A percentile compares a stretch with the other conserved stretches of the same genome.
Evolutionary conservation across 2,888 invertebrate species (phyloP).

Genomic region (Meloe dianella): DNA sequence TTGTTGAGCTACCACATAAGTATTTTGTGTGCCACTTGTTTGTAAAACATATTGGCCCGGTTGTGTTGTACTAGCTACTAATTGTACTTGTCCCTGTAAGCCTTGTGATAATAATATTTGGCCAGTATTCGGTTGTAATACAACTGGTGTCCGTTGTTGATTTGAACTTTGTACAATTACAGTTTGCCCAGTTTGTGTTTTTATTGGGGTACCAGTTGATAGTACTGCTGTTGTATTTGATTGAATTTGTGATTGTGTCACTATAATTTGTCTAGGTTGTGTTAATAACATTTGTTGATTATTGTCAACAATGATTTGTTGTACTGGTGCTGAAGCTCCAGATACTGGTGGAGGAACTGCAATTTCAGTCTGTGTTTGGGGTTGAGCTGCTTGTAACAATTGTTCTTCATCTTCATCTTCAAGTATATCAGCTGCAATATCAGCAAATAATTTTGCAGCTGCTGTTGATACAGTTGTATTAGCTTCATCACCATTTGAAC

Average conservation of each 20-base stretch:
- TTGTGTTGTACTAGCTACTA: slow-evolving; percentile 56
- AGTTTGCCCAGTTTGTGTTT: slow-evolving; percentile 54
- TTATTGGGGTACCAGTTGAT: slow-evolving; percentile 52
- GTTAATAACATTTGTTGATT: slow-evolving; percentile 56
- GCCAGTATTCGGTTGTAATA: slow-evolving; percentile 53
- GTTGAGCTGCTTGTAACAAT: slow-evolving; percentile 52
- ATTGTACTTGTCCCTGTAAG: slow-evolving; percentile 58
- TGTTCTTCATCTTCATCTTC: slow-evolving; percentile 77
- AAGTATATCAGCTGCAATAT: slow-evolving; percentile 81
- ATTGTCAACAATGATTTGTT: slow-evolving; percentile 55
- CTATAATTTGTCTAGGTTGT: slow-evolving; percentile 63
- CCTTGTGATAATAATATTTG: slow-evolving; percentile 56
- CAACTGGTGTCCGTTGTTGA: slow-evolving; percentile 50
- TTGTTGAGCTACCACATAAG: slow-evolving; percentile 71
- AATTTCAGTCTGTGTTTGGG: slow-evolving; percentile 24
- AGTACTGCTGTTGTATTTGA: slow-evolving; percentile 46
- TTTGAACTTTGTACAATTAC: slow-evolving; percentile 57
- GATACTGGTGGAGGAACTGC: slow-evolving; percentile 28
- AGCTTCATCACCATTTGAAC: slow-evolving; percentile 61
- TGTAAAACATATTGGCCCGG: slow-evolving; percentile 63
- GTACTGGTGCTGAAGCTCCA: slow-evolving; percentile 36
- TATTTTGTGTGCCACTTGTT: slow-evolving; percentile 64
- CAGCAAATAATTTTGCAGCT: slow-evolving; percentile 85
- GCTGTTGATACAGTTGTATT: slow-evolving; percentile 76
- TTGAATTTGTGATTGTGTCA: slow-evolving; percentile 54